Base-by-base conservation (phyloP, 2,797 vertebrate genomes). In the Scolopax rusticola region DNA sequence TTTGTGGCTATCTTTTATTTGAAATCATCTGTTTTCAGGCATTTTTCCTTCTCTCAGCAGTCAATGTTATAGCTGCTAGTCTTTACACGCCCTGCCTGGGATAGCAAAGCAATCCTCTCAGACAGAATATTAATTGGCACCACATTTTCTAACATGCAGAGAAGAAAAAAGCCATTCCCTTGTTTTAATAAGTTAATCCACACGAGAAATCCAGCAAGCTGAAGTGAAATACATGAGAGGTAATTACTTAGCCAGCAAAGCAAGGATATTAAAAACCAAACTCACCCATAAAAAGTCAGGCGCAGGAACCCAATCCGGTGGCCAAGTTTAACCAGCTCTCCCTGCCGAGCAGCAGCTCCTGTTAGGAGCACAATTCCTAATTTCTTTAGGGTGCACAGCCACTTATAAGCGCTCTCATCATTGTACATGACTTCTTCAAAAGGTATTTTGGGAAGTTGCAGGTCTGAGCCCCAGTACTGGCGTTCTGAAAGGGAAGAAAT, bases 201-300 rank as follows among this genome's bases (percentile, higher is more conserved):
- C 33, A 32, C 36, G 63, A 57, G 27, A 88, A 27, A 28, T 56
- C 54, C 30, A 30, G 18, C 25, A 76, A 32, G 2, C 40, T 70
- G 51, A 74, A 61, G 60, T 60, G 36, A 43, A 56, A 53, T 27
- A 33, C 16, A 27, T 40, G 25, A 33, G 53, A 70, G 10, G 30
- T 24, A 47, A 47, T 68, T 14, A 57, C 24, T 63, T 12, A 61
- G 15, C 47, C 20, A 20, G 24, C n/a, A 89, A 88, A 94, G 76
- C 15, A 48, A 48, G 54, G 67, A 47, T 15, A 51, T 15, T 59
- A 40, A 45, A 88, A 67, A n/a, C 3, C 53, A 70, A 69, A 97
- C 97, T 98, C 89, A 99, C 99, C 99, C 99, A 53, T 99, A 99
- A 98, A 99, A 99, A 8, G 99, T 99, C 88, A 99, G 98, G 59